phyloP scores from a whole-genome alignment of 2,113 vertebrate species.

The Lynx canadensis region DNA sequence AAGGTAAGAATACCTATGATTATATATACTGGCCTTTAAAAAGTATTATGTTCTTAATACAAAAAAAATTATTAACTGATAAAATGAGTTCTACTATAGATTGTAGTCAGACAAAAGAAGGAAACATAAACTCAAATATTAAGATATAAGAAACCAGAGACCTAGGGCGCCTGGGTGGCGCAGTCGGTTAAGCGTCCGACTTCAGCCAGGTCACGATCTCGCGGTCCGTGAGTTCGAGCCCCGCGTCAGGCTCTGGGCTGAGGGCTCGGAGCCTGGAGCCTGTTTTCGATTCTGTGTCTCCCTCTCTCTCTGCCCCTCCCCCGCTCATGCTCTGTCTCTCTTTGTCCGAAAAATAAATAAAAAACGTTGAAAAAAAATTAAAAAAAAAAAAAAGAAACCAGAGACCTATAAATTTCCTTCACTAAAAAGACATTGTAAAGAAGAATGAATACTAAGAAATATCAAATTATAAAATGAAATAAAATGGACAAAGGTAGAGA shows the following conservation, averaged over 20 bases:
- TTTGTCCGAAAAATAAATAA: too few relatives aligned
- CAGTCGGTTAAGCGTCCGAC: too few relatives aligned
- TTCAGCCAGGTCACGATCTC: too few relatives aligned
- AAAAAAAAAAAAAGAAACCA: too few relatives aligned
- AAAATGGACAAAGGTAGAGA: not conserved
- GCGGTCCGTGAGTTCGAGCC: too few relatives aligned
- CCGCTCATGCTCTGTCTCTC: too few relatives aligned
- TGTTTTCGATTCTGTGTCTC: too few relatives aligned
- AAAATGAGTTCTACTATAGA: not conserved
- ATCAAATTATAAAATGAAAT: constrained; percentile 10
- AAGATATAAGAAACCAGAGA: not conserved
- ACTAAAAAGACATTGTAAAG: not conserved
- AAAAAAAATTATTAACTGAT: not conserved
- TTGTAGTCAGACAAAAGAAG: not conserved
- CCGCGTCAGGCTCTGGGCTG: too few relatives aligned
- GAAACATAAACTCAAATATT: not conserved
- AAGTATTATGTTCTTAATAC: not conserved
- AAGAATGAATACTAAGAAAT: not conserved
- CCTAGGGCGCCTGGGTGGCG: too few relatives aligned
- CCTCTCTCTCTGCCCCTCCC: too few relatives aligned
- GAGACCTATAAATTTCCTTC: not conserved
- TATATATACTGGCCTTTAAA: not conserved
- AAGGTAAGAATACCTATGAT: not conserved
- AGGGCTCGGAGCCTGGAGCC: too few relatives aligned
- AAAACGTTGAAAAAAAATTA: too few relatives aligned